Evolutionary conservation across 2,113 vertebrate species (phyloP), one percentile per base, ranked within the genome.

Genomic region (Grammomys surdaster): DNA sequence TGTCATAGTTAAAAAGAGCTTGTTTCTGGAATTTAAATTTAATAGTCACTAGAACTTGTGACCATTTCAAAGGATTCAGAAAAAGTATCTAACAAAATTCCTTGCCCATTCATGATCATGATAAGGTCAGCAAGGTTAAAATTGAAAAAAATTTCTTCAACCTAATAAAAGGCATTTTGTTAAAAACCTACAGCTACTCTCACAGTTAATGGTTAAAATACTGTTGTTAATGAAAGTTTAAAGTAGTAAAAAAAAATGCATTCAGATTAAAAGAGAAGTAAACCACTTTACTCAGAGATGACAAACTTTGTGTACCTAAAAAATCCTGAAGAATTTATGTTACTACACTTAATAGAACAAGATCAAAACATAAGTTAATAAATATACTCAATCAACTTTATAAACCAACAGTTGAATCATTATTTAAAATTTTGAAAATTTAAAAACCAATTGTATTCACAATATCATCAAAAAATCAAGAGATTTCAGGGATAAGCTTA

Each of bases 261-360:
- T 80, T 81, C 46, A 91, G 7, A 91, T 28, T 86, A n/a, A 93
- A 97, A 96, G 82, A 91, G 20, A 92, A 92, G 81, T n/a, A 76
- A 54, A 96, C 84, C 24, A 56, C 51, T 96, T 89, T 78, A 77
- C 75, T 93, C 26, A 69, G 54, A 84, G 51, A 26, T 43, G 24
- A 84, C 26, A 89, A 91, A 24, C 40, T 93, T 81, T 73, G 14
- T 58, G 1, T 77, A 82, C 58, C 48, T 92, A 85, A 77, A 92
- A 95, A 75, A 56, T 28, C 36, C n/a, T 87, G 78, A 94, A 82
- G 33, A 92, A 94, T 12, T 60, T 84, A 90, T 85, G 26, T 26
- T 89, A 70, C 48, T 78, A 78, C 28, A 86, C 67, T 65, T 89
- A 91, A 93, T 69, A 88, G 88, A 81, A 96, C 43, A 92, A 82